Conservation (phyloP, 2,888 invertebrate species). For the Troides aeacus region DNA sequence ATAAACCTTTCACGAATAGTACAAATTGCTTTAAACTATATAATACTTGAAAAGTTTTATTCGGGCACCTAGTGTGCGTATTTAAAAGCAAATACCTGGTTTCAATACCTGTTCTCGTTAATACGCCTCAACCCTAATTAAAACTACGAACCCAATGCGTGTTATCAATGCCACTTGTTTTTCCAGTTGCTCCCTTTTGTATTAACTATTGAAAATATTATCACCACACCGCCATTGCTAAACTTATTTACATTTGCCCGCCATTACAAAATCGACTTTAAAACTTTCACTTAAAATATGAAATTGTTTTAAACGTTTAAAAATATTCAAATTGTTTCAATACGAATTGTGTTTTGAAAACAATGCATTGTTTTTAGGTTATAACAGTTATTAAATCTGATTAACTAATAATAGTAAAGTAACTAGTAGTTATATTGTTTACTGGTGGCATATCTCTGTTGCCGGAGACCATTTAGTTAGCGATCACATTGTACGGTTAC, state of each 20-base stretch:
- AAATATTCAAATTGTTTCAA: background rate
- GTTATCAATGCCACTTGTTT: conserved; percentile 51
- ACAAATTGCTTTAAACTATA: too few relatives aligned
- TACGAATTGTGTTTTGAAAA: conserved; percentile 17
- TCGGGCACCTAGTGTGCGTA: too few relatives aligned
- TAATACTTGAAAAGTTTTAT: too few relatives aligned
- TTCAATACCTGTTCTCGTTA: too few relatives aligned
- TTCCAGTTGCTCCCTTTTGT: conserved; percentile 61
- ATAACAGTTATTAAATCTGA: background rate
- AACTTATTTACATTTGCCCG: conserved; percentile 23
- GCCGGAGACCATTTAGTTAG: too few relatives aligned
- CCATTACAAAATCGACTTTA: conserved; percentile 24
- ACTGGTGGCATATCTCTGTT: too few relatives aligned
- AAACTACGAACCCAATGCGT: conserved; percentile 37
- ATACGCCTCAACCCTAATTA: conserved; percentile 25
- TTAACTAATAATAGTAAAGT: background rate
- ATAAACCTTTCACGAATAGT: too few relatives aligned
- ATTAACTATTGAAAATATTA: conserved; percentile 61
- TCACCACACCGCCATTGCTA: conserved; percentile 25
- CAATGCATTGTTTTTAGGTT: conserved; percentile 1
- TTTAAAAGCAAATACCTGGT: too few relatives aligned
- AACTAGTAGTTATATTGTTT: background rate
- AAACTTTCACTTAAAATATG: conserved; percentile 28
- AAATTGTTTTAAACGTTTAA: background rate
- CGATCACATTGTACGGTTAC: too few relatives aligned